Conservation (phyloP, 2,888 invertebrate species). For the Eupithecia dodoneata region DNA sequence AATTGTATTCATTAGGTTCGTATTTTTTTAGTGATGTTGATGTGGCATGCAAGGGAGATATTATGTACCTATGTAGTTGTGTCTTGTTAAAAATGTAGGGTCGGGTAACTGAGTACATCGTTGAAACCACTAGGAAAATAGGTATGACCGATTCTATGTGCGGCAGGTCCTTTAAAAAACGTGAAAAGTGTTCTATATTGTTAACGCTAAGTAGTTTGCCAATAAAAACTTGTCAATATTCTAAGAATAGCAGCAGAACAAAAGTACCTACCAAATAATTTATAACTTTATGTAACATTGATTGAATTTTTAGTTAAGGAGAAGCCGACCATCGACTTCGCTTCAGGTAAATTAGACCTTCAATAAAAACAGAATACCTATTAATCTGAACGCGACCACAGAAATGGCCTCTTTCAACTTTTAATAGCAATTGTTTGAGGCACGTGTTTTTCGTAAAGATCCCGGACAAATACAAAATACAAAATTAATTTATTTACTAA, state of each 20-base stretch:
- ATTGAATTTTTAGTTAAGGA: no score
- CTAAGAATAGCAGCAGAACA: neutral
- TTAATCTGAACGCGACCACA: neutral
- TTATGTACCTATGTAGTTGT: neutral
- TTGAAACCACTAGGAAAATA: neutral
- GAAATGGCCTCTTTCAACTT: no score
- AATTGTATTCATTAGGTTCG: neutral
- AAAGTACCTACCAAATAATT: neutral
- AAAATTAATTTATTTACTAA: no score
- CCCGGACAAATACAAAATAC: no score
- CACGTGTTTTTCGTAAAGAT: no score
- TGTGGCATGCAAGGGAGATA: neutral
- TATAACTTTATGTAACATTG: no score
- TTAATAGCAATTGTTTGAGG: no score
- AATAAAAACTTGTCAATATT: neutral
- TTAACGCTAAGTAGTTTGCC: neutral
- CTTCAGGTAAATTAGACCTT: neutral
- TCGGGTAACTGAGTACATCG: neutral
- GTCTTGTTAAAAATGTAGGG: neutral
- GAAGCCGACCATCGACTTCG: neutral
- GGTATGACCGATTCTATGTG: neutral
- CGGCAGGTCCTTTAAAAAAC: neutral
- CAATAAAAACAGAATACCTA: neutral
- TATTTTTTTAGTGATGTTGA: neutral
- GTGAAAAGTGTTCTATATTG: neutral